Conservation (phyloP, 2,113 vertebrate species). For the Empidonax traillii region DNA sequence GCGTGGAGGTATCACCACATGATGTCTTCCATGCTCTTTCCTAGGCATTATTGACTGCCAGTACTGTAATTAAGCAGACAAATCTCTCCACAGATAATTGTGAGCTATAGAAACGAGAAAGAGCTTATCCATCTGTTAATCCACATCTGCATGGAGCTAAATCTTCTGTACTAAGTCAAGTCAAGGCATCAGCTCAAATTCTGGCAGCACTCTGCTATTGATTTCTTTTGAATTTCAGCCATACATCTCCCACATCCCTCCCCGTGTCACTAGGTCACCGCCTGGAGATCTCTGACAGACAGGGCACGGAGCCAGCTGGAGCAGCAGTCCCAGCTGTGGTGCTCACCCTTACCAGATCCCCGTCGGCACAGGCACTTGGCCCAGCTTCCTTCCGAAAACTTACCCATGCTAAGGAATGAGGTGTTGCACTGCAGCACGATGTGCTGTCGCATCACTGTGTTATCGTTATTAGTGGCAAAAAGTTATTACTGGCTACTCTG, state of each 20-base stretch:
- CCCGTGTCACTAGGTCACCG: not conserved
- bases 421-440: rapidly evolving
- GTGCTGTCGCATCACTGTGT: rapidly evolving
- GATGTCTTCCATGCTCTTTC: not conserved
- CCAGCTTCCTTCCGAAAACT: not conserved
- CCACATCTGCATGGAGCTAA: not conserved
- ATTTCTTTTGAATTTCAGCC: not conserved
- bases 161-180: not conserved
- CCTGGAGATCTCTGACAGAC: not conserved
- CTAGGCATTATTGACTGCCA: not conserved
- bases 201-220: not conserved
- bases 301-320: not conserved
- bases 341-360: not conserved
- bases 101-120: not conserved
- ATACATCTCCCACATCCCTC: not conserved
- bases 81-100: not conserved
- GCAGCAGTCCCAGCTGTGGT: rapidly evolving
- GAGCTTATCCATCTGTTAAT: not conserved
- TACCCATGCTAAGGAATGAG: rapidly evolving
- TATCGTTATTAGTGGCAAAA: rapidly evolving
- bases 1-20: rapidly evolving
- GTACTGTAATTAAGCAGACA: not conserved
- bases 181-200: not conserved
- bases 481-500: not conserved
- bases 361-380: rapidly evolving